phyloP scores from a whole-genome alignment of 2,888 invertebrate species.

The Thelaira solivaga region DNA sequence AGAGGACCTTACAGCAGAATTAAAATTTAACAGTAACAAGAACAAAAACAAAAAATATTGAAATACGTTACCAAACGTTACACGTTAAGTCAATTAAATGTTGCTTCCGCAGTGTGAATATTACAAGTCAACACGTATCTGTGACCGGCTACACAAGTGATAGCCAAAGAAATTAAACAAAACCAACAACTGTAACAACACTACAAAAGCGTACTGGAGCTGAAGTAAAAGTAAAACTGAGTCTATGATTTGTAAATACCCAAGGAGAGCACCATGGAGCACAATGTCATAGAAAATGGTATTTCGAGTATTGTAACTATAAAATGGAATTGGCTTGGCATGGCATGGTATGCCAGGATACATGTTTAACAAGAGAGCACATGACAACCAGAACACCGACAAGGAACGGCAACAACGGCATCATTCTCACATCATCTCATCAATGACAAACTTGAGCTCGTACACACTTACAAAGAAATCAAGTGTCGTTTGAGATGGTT shows the following conservation, averaged over 20 bases:
- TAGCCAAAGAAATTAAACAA: neutral
- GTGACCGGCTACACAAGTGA: neutral
- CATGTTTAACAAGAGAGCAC: constrained; percentile 50
- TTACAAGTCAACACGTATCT: constrained; percentile 35
- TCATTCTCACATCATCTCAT: constrained; percentile 8
- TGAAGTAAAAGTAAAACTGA: neutral
- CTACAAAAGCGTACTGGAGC: constrained; percentile 13
- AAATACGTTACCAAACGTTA: constrained; percentile 54
- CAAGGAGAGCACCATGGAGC: neutral
- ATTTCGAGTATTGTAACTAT: neutral
- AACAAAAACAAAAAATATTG: constrained; percentile 4
- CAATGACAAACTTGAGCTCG: constrained; percentile 4
- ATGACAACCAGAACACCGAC: constrained; percentile 41
- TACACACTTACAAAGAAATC: constrained; percentile 1
- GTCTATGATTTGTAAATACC: constrained; percentile 9
- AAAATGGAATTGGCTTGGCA: too few relatives aligned
- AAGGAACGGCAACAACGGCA: constrained; percentile 1
- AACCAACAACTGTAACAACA: constrained; percentile 2
- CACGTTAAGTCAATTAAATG: constrained; percentile 65
- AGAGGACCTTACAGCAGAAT: neutral
- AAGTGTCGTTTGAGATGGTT: constrained; percentile 57
- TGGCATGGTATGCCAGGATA: constrained; percentile 17
- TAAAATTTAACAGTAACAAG: constrained; percentile 5
- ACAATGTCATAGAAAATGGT: constrained; percentile 12
- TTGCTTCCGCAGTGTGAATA: constrained; percentile 57